Conservation (phyloP, 2,888 invertebrate species). For the Seira ritae region DNA sequence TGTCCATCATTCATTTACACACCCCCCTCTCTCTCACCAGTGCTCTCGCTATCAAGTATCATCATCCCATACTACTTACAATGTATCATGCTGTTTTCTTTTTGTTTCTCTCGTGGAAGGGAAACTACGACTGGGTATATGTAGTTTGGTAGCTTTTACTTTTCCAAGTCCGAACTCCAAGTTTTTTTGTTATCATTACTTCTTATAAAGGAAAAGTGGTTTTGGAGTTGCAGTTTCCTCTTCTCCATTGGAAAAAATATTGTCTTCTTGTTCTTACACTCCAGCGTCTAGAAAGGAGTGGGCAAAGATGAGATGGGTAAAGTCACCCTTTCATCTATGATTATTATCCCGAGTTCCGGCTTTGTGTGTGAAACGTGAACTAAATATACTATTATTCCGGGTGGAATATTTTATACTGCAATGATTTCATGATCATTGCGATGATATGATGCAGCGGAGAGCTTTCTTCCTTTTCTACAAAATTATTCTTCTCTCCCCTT, state of each 20-base stretch:
- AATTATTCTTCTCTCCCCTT: conserved; percentile 29
- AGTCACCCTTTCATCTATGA: conserved; percentile 50
- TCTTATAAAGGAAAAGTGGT: conserved; percentile 25
- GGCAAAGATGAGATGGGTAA: neutral
- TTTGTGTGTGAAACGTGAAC: conserved; percentile 45
- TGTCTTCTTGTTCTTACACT: neutral
- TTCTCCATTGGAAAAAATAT: neutral
- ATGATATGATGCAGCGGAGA: too few species aligned
- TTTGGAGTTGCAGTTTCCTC: neutral
- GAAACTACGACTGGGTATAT: too few species aligned
- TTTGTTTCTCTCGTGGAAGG: too few species aligned
- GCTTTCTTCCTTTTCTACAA: too few species aligned
- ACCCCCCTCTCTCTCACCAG: conserved; percentile 47
- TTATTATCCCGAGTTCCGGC: conserved; percentile 59
- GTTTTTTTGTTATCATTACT: conserved; percentile 38
- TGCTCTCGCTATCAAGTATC: too few species aligned
- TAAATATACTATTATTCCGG: conserved; percentile 46
- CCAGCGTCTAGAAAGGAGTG: conserved; percentile 5
- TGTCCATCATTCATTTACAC: conserved; percentile 63
- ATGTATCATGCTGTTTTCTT: too few species aligned
- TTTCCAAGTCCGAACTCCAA: too few species aligned
- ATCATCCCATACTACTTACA: too few species aligned
- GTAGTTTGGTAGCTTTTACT: too few species aligned
- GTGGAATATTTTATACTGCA: neutral
- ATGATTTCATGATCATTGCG: too few species aligned